Evolutionary conservation across 1,140 invertebrate genomes (phyloP), one percentile per base, ranked within the genome.

Genomic region (Drosophila orena): DNA sequence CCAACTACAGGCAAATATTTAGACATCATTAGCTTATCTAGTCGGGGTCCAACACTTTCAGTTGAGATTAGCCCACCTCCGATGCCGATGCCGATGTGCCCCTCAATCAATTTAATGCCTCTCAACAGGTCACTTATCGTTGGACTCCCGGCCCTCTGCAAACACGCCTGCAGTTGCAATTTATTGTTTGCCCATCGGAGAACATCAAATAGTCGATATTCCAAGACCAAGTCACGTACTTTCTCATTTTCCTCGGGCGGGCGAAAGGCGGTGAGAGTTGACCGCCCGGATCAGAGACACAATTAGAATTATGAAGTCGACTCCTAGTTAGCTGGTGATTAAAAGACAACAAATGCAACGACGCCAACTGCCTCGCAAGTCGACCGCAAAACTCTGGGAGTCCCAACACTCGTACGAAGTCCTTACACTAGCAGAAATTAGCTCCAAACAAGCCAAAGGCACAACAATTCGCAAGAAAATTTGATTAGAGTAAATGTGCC

Each of bases 231-330:
- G 74, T 76, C 71, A 76, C 73, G 60, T 76, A 65, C 44, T 30
- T 37, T 20, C 53, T 15, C 40, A 24, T 14, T 43, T 47, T 53
- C 40, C 14, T 4, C 10, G 10, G 34, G n/a, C 12, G 12, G 2
- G 35, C 7, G 22, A 47, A 22, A 11, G 61, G 4, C 15, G 42
- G 20, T 40, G 57, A n/a, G 37, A 46, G 37, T 30, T 42, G 10
- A n/a, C 38, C 30, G 17, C 5, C 1, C 56, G 64, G 60, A 83
- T 79, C 64, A 69, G 65, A 62, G 64, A 56, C 64, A 70, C 81
- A 86, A 86, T 88, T 88, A 78, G 85, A 86, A 86, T 88, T 86
- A 85, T 86, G 81, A 86, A 88, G 74, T 81, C 64, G 62, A 66
- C 64, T 77, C 70, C 68, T 85, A 86, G 77, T 88, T 79, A 86